Evolutionary conservation across 1,140 invertebrate species (phyloP), one percentile per base, ranked within the genome.

Genomic region (Pissodes strobi): DNA sequence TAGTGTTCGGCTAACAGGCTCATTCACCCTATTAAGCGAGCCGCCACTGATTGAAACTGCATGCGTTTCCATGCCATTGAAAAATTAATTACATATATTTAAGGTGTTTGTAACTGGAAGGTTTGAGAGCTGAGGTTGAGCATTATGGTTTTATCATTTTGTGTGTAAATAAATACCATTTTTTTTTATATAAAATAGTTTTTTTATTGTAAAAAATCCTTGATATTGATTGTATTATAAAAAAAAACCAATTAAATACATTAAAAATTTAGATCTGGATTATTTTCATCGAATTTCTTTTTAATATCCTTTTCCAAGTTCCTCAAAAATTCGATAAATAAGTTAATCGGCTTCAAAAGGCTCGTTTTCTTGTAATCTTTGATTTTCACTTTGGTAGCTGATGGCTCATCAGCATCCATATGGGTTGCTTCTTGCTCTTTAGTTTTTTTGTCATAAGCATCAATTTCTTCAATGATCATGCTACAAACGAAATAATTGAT

Each of bases 341-440:
- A 74, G 39, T 84, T 82, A 0, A 92, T 78, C 6, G 84, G 80
- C 65, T 87, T 85, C 48, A 85, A 85, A 51, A 93, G 76, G 64
- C 87, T 87, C 0, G 91, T 93, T 77, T 90, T 91, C 64, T 90
- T 91, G 69, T 88, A 90, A 75, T 92, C 90, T 76, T 85, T 83
- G n/a, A 84, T 80, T 19, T 72, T 82, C 63, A 69, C 75, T 59
- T 64, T 53, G n/a, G 60, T 55, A 30, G 73, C 8, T 69, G 69
- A 13, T 64, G 75, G 9, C 21, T 22, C 61, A 62, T 79, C 78
- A 0, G 73, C 74, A 66, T 80, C 81, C 1, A 78, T 69, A 0
- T 78, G 65, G 25, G 74, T 71, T 48, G 81, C 77, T 39, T 81
- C 79, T 66, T 79, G 74, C 38, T 79, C 77, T 64, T 82, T 82